Percentiles rank a stretch among this genome's conserved stretches.
phyloP scores from a whole-genome alignment of 92 coral and sea anemone genomes.

The Heliopora coerulea region DNA sequence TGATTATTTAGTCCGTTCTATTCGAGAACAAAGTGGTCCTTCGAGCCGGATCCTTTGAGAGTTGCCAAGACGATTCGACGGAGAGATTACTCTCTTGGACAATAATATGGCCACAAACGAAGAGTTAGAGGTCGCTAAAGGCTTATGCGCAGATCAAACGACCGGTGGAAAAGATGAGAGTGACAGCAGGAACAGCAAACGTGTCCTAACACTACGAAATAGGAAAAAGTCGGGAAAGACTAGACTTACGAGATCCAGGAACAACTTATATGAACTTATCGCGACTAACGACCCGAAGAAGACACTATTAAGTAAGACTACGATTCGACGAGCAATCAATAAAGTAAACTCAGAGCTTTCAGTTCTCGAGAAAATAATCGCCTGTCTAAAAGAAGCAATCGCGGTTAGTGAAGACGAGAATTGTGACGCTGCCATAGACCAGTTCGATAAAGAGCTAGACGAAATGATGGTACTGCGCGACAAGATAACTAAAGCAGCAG shows the following conservation, averaged over 20 bases:
- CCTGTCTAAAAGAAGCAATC: conserved; percentile 45
- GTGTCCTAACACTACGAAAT: background rate
- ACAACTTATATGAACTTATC: background rate
- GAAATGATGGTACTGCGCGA: conserved; percentile 10
- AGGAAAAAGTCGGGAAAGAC: background rate
- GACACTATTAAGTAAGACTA: conserved; percentile 42
- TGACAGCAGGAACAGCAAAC: background rate
- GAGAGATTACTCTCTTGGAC: too few relatives aligned
- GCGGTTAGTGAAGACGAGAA: conserved; percentile 34
- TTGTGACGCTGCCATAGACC: conserved; percentile 40
- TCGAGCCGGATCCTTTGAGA: too few relatives aligned
- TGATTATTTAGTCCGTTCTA: too few relatives aligned
- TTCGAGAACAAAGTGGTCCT: too few relatives aligned
- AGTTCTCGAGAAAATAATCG: conserved; percentile 38
- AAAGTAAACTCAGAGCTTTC: conserved; percentile 40
- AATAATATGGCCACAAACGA: too few relatives aligned
- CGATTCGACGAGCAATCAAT: conserved; percentile 30
- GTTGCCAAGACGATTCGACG: too few relatives aligned
- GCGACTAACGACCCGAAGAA: too few relatives aligned
- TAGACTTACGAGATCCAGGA: background rate
- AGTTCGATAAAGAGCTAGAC: conserved; percentile 40
- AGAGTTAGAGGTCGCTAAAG: too few relatives aligned
- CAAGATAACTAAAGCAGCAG: background rate
- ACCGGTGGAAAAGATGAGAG: background rate
- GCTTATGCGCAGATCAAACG: too few relatives aligned